Evolutionary conservation across 92 coral and sea anemone genomes (phyloP).

Genomic region (Palythoa grandis): DNA sequence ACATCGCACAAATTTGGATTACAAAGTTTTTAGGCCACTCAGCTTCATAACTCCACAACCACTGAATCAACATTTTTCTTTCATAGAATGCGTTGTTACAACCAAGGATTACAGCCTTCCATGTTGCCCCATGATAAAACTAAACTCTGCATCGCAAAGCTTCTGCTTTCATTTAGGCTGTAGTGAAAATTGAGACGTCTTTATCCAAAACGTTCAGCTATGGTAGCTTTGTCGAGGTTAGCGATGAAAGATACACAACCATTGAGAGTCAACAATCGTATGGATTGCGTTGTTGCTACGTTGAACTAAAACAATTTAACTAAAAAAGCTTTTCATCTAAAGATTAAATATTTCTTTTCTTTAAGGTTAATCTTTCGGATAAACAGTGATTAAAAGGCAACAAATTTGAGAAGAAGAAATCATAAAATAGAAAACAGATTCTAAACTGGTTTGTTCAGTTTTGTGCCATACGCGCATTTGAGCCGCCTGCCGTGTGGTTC

Average conservation of each 20-base stretch:
- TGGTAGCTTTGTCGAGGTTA: neutral
- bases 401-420: neutral
- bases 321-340: conserved; percentile 5
- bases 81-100: too few species aligned
- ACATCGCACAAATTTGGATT: neutral
- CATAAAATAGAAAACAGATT: neutral
- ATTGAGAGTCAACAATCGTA: conserved; percentile 14
- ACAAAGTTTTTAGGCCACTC: neutral
- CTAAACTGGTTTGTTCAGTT: neutral
- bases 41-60: neutral
- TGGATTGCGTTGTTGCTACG: conserved; percentile 41
- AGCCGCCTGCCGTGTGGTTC: neutral
- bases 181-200: neutral
- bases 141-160: too few species aligned
- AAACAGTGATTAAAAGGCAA: neutral
- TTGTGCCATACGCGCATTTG: neutral
- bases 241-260: neutral
- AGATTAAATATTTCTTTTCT: neutral
- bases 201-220: neutral
- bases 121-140: too few species aligned
- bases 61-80: too few species aligned
- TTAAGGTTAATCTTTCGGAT: conserved; percentile 21
- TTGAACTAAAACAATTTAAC: conserved; percentile 5
- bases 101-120: too few species aligned
- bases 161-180: neutral